These are phyloP conservation scores for Penaeus indicus DNA, from an alignment of 1,140 invertebrate genomes.

Conservation along the genomic window DNA sequence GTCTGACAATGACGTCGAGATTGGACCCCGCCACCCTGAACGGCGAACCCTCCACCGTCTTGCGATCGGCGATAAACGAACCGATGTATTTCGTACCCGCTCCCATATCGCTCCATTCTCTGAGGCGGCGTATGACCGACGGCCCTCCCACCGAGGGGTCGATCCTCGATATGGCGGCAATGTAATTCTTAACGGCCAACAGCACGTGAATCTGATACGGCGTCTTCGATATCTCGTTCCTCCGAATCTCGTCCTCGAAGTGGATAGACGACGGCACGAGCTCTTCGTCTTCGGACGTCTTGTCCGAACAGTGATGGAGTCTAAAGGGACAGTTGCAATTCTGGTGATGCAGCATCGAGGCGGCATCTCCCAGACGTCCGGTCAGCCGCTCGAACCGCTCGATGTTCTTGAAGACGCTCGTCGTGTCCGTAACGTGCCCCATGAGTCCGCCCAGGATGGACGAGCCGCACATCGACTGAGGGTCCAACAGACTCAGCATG, in stretches of 20 bases:
- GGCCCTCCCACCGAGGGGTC: background rate
- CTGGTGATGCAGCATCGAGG: background rate
- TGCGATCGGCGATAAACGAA: background rate
- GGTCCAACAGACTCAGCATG: background rate
- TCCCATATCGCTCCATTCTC: conserved; percentile 4
- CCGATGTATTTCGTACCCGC: background rate
- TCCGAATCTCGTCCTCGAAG: background rate
- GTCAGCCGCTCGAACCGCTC: background rate
- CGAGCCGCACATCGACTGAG: background rate
- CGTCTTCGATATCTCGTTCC: background rate
- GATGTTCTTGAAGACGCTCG: background rate
- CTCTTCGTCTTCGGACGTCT: background rate
- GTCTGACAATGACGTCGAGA: background rate
- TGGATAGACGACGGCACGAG: background rate
- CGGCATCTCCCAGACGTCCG: background rate
- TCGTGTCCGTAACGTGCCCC: background rate
- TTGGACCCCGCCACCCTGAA: background rate
- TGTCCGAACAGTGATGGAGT: background rate
- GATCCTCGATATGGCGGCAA: background rate
- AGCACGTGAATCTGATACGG: background rate
- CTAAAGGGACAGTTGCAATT: conserved; percentile 1
- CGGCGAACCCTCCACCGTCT: background rate
- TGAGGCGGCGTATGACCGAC: background rate
- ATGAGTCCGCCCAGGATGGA: background rate
- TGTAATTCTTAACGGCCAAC: background rate